Conservation (phyloP, 2,888 invertebrate species). For the Cheilosia pagana region DNA sequence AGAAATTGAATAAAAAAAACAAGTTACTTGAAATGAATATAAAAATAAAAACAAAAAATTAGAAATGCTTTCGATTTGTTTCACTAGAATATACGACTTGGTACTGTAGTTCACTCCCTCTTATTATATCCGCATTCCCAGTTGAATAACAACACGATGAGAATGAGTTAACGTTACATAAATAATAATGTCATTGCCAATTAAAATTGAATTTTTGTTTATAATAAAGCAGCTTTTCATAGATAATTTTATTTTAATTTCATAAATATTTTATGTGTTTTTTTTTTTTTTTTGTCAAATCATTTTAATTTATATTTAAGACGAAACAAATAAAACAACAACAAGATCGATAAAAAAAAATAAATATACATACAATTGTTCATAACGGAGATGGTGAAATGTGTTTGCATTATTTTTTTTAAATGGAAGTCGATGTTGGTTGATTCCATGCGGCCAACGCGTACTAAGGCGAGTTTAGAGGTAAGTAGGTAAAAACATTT, state of each 20-base stretch:
- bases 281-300: slow-evolving; percentile 32
- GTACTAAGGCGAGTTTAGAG: neutral
- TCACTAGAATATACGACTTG: slow-evolving; percentile 37
- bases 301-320: slow-evolving; percentile 54
- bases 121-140: slow-evolving; percentile 41
- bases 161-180: slow-evolving; percentile 18
- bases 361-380: slow-evolving; percentile 47
- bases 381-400: slow-evolving; percentile 24
- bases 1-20: slow-evolving; percentile 13
- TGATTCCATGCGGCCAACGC: too few relatives aligned
- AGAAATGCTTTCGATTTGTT: slow-evolving; percentile 31
- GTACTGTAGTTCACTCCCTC: slow-evolving; percentile 25
- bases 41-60: slow-evolving; percentile 4
- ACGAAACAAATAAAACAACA: slow-evolving; percentile 40
- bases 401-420: neutral
- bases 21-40: slow-evolving; percentile 5
- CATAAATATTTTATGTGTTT: neutral
- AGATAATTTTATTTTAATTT: slow-evolving; percentile 59
- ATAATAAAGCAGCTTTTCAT: slow-evolving; percentile 57
- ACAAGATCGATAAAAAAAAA: slow-evolving; percentile 33
- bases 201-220: slow-evolving; percentile 38
- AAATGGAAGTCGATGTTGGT: neutral
- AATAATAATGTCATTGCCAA: slow-evolving; percentile 53
- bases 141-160: slow-evolving; percentile 9
- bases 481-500: too few relatives aligned